Conservation (phyloP, 1,140 invertebrate species). For the Cydia pomonella region DNA sequence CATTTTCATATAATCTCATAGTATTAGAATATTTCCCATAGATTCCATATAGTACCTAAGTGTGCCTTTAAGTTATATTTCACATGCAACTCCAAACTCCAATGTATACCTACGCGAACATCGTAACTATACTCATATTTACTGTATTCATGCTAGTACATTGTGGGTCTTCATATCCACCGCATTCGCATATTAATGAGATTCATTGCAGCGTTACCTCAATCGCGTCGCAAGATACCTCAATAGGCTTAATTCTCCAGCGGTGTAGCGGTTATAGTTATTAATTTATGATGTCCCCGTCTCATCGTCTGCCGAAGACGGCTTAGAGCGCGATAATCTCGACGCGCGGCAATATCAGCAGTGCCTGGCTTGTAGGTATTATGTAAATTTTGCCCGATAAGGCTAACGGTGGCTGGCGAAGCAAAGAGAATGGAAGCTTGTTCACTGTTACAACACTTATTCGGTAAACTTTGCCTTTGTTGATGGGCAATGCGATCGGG, state of each 20-base stretch:
- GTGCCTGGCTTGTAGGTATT: conserved; percentile 31
- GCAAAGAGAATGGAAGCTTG: conserved; percentile 20
- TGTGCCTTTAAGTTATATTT: too few species aligned
- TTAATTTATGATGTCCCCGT: conserved; percentile 22
- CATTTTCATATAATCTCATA: too few species aligned
- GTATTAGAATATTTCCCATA: too few species aligned
- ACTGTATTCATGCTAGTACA: background rate
- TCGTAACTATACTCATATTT: too few species aligned
- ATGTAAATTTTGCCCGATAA: conserved; percentile 30
- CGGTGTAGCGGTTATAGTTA: conserved; percentile 12
- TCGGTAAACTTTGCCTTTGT: conserved; percentile 25
- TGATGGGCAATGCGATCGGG: background rate
- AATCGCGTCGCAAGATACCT: conserved; percentile 6
- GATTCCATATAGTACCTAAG: too few species aligned
- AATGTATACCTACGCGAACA: too few species aligned
- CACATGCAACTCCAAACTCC: too few species aligned
- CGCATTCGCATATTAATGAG: conserved; percentile 9
- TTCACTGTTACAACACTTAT: conserved; percentile 12
- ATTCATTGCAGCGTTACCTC: conserved; percentile 10
- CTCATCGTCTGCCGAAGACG: conserved; percentile 25
- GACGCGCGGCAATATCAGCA: conserved; percentile 25
- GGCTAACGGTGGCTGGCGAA: conserved; percentile 21
- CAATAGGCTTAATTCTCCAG: background rate
- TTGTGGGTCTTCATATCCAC: background rate
- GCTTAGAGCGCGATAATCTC: conserved; percentile 22